These are phyloP conservation scores for Toxostoma redivivum DNA, from an alignment of 2,113 vertebrate species.

Conservation along the genomic window DNA sequence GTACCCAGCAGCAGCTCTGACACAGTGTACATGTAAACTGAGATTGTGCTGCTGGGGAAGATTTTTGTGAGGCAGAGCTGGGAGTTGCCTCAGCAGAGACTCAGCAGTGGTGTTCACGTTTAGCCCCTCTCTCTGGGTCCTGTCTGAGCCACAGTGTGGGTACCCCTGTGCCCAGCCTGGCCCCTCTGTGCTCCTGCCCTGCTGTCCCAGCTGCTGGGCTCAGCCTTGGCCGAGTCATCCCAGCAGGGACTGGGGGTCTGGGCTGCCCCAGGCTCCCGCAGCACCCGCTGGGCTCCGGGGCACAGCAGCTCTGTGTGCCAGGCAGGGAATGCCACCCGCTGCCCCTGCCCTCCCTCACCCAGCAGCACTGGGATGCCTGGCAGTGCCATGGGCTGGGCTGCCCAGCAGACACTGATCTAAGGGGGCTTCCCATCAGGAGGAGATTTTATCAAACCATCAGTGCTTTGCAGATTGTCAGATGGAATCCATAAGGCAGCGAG, in stretches of 20 bases:
- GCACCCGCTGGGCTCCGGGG: accelerated
- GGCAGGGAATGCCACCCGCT: background rate
- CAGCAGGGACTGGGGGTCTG: background rate
- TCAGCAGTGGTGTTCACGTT: accelerated
- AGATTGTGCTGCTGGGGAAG: background rate
- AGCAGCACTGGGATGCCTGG: background rate
- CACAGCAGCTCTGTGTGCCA: background rate
- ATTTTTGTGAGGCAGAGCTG: background rate
- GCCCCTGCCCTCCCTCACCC: accelerated
- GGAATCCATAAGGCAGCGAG: background rate
- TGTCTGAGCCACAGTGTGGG: background rate
- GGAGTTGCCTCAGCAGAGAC: background rate
- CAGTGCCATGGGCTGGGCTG: background rate
- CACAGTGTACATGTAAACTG: accelerated
- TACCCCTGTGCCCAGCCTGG: background rate
- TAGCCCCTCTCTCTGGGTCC: accelerated
- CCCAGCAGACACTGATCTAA: background rate
- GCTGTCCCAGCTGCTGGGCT: background rate
- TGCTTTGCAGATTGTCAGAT: background rate
- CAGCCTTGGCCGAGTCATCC: background rate
- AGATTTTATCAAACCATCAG: background rate
- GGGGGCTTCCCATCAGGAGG: background rate
- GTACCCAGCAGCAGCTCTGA: background rate
- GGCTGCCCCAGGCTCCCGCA: background rate
- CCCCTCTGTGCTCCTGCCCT: background rate